Base-by-base conservation (phyloP, 2,888 invertebrate genomes). In the Heliconius aoede region DNA sequence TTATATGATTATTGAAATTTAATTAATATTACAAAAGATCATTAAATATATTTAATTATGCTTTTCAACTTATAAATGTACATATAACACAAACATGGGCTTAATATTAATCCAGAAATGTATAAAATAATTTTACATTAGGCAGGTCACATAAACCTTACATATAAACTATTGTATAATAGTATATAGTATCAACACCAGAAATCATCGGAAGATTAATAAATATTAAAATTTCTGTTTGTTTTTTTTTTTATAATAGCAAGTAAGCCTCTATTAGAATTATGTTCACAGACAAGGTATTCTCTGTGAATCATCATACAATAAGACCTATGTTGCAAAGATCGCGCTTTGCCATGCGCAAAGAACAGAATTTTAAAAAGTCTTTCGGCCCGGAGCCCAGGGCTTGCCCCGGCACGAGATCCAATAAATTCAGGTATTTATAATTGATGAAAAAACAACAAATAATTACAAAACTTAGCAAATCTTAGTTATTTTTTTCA, bases 361-460 rank as follows among this genome's bases (percentile, higher is more conserved):
- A 65, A 65, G 24, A 24, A 21, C 36, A 65, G 24, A 26, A 24
- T 24, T 24, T 32, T 36, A 13, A 26, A 60, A 4, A 4, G 24
- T 24, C 65, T 65, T 65, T 65, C 40, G 24, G 24, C 3, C 65
- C 21, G 5, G 36, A 15, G 55, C n/a, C 3, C 18, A 18, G 46
- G 46, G 13, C 13, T 36, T 11, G 36, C 3, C 13, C 36, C 7
- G n/a, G 36, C 24, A 24, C 36, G 64, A 24, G 24, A 40, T 64
- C 15, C 15, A 36, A 40, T 15, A 65, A 36, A 15, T 40, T 65
- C 65, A 65, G 36, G 65, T 65, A 65, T 40, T 65, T 65, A 65
- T 65, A 36, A 65, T 26, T 40, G 8, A 21, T 13, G 15, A 24
- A 24, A 40, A 24, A 15, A 15, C 15, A 32, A 0, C 11, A 65